Percentiles rank a stretch among this genome's conserved stretches.
Evolutionary conservation across 2,797 vertebrate species (phyloP).

Genomic region (Acrossocheilus wenchowensis): DNA sequence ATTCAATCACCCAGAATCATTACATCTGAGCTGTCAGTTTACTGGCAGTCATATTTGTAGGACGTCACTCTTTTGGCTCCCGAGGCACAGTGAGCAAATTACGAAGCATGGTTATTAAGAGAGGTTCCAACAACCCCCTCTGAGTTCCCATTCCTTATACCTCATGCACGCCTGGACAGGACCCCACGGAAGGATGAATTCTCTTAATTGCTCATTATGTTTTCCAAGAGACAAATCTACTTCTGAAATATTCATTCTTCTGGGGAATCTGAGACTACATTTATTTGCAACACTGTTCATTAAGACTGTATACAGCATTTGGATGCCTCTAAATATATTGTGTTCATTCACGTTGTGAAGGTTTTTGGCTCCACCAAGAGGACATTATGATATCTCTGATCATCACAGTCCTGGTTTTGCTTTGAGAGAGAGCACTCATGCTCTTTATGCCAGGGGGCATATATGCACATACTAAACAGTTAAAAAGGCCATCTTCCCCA

Average conservation of each 20-base stretch:
- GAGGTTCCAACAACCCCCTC: slow-evolving; percentile 5
- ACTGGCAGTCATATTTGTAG: slow-evolving; percentile 40
- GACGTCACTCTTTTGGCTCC: slow-evolving; percentile 42
- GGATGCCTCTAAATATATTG: neutral
- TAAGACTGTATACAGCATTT: slow-evolving; percentile 29
- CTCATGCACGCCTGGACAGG: neutral
- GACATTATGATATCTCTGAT: slow-evolving; percentile 18
- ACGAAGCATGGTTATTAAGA: slow-evolving; percentile 42
- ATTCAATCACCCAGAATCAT: slow-evolving; percentile 46
- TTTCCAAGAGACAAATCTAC: slow-evolving; percentile 29
- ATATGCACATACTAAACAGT: no score
- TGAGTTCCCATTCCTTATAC: neutral
- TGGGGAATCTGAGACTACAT: slow-evolving; percentile 13
- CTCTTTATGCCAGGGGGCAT: neutral
- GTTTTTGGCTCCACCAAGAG: slow-evolving; percentile 63
- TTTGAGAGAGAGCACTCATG: neutral
- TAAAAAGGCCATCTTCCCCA: no score
- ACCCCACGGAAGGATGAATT: slow-evolving; percentile 6
- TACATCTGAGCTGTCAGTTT: slow-evolving; percentile 31
- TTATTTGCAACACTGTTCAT: slow-evolving; percentile 40
- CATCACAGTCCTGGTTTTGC: neutral
- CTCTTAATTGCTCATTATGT: slow-evolving; percentile 34
- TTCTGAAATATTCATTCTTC: slow-evolving; percentile 28
- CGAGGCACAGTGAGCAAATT: slow-evolving; percentile 43
- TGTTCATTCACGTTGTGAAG: neutral